A percentile compares a stretch with the other conserved stretches of the same genome.
phyloP scores from a whole-genome alignment of 2,113 vertebrate species.

The Pteronura brasiliensis region DNA sequence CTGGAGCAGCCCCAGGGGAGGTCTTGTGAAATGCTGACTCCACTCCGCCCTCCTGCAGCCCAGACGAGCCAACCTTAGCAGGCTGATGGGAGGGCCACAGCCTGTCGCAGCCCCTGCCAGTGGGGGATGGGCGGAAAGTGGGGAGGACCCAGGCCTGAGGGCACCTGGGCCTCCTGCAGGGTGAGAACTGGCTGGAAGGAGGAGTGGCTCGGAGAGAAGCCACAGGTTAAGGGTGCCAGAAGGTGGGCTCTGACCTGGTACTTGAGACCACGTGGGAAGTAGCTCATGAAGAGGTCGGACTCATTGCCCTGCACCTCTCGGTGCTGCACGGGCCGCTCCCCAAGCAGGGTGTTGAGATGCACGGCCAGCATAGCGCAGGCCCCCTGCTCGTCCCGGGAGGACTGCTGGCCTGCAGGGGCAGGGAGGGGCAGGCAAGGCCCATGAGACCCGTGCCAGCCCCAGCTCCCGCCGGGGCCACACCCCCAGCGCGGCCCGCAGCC shows the following conservation, averaged over 20 bases:
- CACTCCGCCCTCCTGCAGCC: conserved; percentile 78
- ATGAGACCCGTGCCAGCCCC: not conserved
- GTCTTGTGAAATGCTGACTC: conserved; percentile 72
- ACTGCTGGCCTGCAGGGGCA: conserved; percentile 85
- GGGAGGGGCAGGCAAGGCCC: not conserved
- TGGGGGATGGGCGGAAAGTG: not conserved
- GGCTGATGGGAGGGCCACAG: not conserved
- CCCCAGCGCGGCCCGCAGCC: accelerated
- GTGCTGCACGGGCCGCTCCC: conserved; percentile 90
- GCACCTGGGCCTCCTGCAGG: not conserved
- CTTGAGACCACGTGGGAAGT: conserved; percentile 91
- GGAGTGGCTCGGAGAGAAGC: not conserved
- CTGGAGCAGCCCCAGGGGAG: accelerated
- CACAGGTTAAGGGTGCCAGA: accelerated
- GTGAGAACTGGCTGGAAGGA: accelerated
- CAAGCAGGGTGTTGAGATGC: conserved; percentile 89
- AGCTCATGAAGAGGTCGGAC: conserved; percentile 88
- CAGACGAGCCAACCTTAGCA: not conserved
- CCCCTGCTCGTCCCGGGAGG: conserved; percentile 89
- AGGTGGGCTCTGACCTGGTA: conserved; percentile 87
- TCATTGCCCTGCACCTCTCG: conserved; percentile 91
- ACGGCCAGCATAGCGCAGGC: conserved; percentile 91
- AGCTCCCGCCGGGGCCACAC: not conserved
- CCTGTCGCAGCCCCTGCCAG: not conserved
- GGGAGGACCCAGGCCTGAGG: not conserved